Conservation (phyloP, 1,140 invertebrate species). For the Steinernema feltiae region DNA sequence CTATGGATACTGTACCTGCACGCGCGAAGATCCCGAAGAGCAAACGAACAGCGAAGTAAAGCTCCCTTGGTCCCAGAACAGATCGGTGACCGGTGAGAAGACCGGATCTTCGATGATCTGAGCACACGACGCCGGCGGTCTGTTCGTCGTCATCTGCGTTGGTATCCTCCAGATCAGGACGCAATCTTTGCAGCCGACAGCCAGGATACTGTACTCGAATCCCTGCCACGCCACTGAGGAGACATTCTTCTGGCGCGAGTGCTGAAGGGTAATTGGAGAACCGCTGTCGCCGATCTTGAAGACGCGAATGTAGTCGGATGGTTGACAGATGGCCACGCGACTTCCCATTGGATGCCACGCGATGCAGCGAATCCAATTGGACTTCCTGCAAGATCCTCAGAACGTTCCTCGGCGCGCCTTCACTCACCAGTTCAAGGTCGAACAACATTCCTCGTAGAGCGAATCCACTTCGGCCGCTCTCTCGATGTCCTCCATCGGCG, state of each 20-base stretch:
- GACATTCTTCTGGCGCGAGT: conserved; percentile 11
- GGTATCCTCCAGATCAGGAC: background rate
- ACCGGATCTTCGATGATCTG: background rate
- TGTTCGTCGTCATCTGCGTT: background rate
- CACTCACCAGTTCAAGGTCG: conserved; percentile 1
- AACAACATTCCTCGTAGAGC: background rate
- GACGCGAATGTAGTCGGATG: conserved; percentile 21
- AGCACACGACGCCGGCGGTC: background rate
- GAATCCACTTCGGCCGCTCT: background rate
- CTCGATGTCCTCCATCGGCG: conserved; percentile 9
- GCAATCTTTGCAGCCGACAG: background rate
- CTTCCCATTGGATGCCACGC: conserved; percentile 11
- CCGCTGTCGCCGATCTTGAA: conserved; percentile 10
- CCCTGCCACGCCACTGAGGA: conserved; percentile 7
- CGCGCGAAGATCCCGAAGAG: background rate
- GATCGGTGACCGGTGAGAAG: background rate
- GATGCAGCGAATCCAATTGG: conserved; percentile 19
- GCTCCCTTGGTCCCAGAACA: background rate
- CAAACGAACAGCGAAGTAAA: background rate
- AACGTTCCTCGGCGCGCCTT: background rate
- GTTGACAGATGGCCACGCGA: conserved; percentile 17
- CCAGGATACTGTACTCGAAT: background rate
- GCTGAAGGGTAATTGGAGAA: conserved; percentile 12
- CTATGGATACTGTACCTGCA: background rate
- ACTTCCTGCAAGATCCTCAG: conserved; percentile 11